These are phyloP conservation scores for Rotaria macrura DNA, from an alignment of 2,888 invertebrate species.

Conservation along the genomic window DNA sequence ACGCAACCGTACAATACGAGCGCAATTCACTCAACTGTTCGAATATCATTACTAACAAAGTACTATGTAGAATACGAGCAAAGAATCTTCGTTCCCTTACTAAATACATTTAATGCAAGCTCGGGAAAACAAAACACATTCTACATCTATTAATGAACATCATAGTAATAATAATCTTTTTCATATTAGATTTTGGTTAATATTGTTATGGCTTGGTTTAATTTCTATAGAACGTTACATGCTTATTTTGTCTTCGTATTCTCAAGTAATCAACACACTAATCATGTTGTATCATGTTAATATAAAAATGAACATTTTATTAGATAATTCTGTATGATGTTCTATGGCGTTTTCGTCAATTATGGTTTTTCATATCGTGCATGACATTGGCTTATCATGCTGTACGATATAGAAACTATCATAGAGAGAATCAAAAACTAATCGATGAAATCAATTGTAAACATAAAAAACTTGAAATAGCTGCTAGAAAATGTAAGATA, in stretches of 20 bases:
- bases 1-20: too few relatives aligned
- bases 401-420: not conserved
- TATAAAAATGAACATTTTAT: not conserved
- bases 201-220: not conserved
- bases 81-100: too few relatives aligned
- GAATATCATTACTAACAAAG: too few relatives aligned
- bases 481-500: not conserved
- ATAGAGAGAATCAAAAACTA: constrained; percentile 7
- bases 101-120: too few relatives aligned
- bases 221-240: not conserved
- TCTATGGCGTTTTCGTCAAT: constrained; percentile 16
- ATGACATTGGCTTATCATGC: not conserved
- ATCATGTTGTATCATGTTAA: not conserved
- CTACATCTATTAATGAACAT: too few relatives aligned
- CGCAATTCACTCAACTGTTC: too few relatives aligned
- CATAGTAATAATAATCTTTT: not conserved
- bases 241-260: not conserved
- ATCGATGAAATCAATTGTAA: constrained; percentile 10
- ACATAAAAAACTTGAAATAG: not conserved
- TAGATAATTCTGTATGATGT: not conserved
- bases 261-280: not conserved
- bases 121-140: too few relatives aligned
- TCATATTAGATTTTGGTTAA: constrained; percentile 1
- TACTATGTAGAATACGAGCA: too few relatives aligned
- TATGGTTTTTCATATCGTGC: not conserved